Base-by-base conservation (phyloP, 2,888 invertebrate genomes). In the Chrysolina americana region DNA sequence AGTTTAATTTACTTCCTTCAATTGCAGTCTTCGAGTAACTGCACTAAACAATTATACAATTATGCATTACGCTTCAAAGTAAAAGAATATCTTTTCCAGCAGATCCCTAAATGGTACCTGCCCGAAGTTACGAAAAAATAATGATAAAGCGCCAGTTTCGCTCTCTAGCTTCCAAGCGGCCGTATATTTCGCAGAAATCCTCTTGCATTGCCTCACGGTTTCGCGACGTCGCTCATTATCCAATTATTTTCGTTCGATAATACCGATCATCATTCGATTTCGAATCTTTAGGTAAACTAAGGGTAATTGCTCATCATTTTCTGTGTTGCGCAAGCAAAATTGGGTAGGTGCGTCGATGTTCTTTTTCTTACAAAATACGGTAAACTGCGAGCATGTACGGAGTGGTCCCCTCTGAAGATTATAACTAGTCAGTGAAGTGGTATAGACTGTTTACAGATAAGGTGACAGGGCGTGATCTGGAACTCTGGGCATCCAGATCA, bases 91-190 rank as follows among this genome's bases (percentile, higher is more conserved):
- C 21, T 53, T 53, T 53, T 53, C 53, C 21, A 36, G 19, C 15
- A 53, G 19, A 15, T 53, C 13, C 53, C 3, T 53, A 21, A 53
- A 53, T 53, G 53, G 53, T 53, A 53, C 53, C 11, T 53, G 53
- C 21, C 11, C 17, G 2, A 4, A 4, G 19, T 53, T 53, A 3
- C 53, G 53, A 53, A 53, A 53, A 53, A 53, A 19, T 53, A 53
- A 53, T 53, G 21, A 19, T 53, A 21, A 23, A 10, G 15, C 19
- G 53, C 21, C 21, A 6, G 21, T 44, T 44, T 44, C 44, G 44
- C 44, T 44, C 44, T 44, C 44, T 44, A 44, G 15, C 15, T 44
- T 15, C 44, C 2, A 44, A 2, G 19, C 36, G 36, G 36, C 36
- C 36, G 8, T 3, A 36, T 36, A 36, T 53, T 53, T 53, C 53